Evolutionary conservation across 2,888 invertebrate species (phyloP), one percentile per base, ranked within the genome.

Genomic region (Isoperla grammatica): DNA sequence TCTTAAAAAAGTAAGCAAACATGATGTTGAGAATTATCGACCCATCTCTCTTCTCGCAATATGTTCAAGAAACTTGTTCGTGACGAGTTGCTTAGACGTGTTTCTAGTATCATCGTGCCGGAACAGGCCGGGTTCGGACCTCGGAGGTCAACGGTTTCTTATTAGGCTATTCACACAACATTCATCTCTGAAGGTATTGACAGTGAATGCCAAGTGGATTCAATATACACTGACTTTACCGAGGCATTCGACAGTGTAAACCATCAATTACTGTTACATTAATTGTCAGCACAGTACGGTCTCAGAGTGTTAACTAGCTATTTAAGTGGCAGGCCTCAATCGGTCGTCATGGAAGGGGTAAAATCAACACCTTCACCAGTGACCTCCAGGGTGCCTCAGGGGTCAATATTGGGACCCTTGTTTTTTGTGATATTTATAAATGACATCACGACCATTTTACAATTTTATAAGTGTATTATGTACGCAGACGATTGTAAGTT

Each of bases 321-420:
- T 17, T 35, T 50, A 4, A 35, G 13, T 35, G 23, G 13, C 15
- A 29, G 50, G 17, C 23, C 29, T 9, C 50, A 50, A 35, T 6
- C 50, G 8, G 50, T 50, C n/a, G 50, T 50, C 17, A 50, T 50
- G 9, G 29, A 50, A 9, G n/a, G 15, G 15, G n/a, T 13, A 11
- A 50, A 12, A 35, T 50, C 50, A 9, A 2, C 29, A 23, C 4
- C 17, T 13, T 29, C 9, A 4, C 17, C 13, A 35, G 37, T 35
- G 9, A 35, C 50, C 8, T 50, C 50, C 13, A 35, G 50, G n/a
- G 50, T 50, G 15, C 50, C 50, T 2, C 50, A 50, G 17, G 50
- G 50, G 13, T 50, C 50, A 9, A 50, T 29, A 29, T 11, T 35
- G 9, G 50, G 50, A 15, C 50, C 50, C 9, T 15, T 50, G 15